A percentile compares a stretch with the other conserved stretches of the same genome.
These are phyloP conservation scores for Drosophila diplacantha DNA, from an alignment of 2,888 invertebrate species.

Conservation along the genomic window DNA sequence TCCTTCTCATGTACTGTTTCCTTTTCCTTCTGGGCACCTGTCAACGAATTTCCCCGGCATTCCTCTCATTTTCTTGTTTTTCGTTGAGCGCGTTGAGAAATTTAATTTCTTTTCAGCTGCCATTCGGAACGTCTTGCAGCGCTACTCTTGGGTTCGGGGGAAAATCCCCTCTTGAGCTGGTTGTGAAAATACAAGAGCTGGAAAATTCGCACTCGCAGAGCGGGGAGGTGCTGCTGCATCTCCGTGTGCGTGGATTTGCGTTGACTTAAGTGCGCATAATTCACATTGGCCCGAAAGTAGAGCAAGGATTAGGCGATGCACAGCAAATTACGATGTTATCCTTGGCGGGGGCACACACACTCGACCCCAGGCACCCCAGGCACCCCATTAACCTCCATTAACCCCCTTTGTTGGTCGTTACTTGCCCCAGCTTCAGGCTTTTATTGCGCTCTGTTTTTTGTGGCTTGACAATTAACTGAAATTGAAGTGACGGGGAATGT, in stretches of 20 bases:
- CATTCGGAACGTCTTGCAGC: constrained; percentile 65
- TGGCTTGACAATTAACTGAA: neutral
- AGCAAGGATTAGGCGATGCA: constrained; percentile 63
- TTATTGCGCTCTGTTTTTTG: neutral
- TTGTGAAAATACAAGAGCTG: constrained; percentile 55
- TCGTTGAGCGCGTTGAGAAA: constrained; percentile 44
- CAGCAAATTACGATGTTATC: constrained; percentile 55
- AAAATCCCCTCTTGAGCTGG: constrained; percentile 66
- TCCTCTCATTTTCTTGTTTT: constrained; percentile 11
- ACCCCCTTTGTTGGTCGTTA: constrained; percentile 4
- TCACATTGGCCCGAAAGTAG: constrained; percentile 62
- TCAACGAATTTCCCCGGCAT: constrained; percentile 18
- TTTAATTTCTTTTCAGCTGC: constrained; percentile 65
- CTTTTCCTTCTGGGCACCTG: constrained; percentile 11
- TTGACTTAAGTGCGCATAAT: constrained; percentile 53
- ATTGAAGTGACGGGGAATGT: neutral
- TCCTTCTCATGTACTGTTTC: neutral
- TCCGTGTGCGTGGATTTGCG: constrained; percentile 10
- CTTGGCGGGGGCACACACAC: constrained; percentile 41
- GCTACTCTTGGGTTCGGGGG: constrained; percentile 15
- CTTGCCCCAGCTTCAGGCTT: neutral
- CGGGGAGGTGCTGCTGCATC: neutral
- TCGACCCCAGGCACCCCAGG: constrained; percentile 10
- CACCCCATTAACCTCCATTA: constrained; percentile 20
- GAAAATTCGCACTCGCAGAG: constrained; percentile 35